These are phyloP conservation scores for Lagopus leucura DNA, from an alignment of 2,113 vertebrate species.

Conservation along the genomic window DNA sequence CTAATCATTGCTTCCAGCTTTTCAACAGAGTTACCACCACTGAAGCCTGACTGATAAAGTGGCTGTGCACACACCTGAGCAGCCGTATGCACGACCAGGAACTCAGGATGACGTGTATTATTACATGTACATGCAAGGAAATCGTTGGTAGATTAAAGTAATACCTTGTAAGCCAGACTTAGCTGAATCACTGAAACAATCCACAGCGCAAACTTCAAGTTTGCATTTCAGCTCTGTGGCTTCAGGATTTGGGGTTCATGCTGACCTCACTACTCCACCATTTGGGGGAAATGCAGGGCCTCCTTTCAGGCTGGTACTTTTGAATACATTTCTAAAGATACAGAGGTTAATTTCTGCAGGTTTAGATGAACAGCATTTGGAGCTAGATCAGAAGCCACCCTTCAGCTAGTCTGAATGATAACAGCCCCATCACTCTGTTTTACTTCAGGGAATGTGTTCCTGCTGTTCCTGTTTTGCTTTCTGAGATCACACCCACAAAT, in stretches of 20 bases:
- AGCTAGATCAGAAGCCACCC: neutral
- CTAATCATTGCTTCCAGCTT: neutral
- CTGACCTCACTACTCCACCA: neutral
- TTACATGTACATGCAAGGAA: neutral
- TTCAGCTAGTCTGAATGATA: neutral
- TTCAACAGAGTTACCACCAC: neutral
- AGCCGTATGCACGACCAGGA: neutral
- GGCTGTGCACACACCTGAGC: neutral
- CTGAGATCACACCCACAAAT: neutral
- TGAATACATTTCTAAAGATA: neutral
- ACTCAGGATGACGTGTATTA: neutral
- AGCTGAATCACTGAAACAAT: neutral
- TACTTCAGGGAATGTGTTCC: neutral
- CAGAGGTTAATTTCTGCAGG: neutral
- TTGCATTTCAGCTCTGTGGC: neutral
- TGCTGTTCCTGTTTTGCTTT: neutral
- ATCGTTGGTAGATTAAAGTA: neutral
- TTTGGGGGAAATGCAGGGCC: neutral
- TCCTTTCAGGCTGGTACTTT: neutral
- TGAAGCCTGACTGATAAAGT: neutral
- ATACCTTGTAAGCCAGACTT: neutral
- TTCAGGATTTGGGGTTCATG: neutral
- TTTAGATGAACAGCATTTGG: neutral
- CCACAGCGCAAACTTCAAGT: neutral
- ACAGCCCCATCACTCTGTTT: neutral